phyloP scores from a whole-genome alignment of 2,888 invertebrate genomes.

The Trichogramma evanescens region DNA sequence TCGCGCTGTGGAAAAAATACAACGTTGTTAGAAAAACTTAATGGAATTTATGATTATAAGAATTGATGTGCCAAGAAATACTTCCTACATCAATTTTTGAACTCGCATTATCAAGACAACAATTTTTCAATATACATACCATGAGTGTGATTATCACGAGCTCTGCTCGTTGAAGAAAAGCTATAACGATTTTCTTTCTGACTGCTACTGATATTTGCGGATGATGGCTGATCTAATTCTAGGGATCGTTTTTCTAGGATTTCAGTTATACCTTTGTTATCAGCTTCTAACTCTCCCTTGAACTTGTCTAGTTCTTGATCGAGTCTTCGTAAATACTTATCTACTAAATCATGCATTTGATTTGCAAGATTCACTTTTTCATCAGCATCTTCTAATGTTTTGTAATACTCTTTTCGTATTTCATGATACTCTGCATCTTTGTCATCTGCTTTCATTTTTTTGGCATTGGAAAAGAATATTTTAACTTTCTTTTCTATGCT shows the following conservation, averaged over 20 bases:
- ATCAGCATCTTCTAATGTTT: constrained; percentile 89
- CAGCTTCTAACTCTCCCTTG: constrained; percentile 97
- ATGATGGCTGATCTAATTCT: constrained; percentile 71
- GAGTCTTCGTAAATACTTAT: constrained; percentile 81
- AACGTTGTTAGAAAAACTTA: no score
- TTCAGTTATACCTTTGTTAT: constrained; percentile 96
- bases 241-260: constrained; percentile 86
- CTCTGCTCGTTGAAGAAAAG: constrained; percentile 45
- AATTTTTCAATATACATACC: constrained; percentile 32
- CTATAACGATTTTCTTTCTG: constrained; percentile 77
- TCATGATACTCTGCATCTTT: constrained; percentile 78
- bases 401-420: constrained; percentile 81
- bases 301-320: constrained; percentile 92
- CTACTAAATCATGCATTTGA: constrained; percentile 90
- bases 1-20: constrained; percentile 46
- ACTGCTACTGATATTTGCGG: constrained; percentile 50
- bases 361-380: constrained; percentile 92
- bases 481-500: constrained; percentile 84
- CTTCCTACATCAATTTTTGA: no score
- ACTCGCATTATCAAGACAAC: no score
- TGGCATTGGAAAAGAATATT: constrained; percentile 77
- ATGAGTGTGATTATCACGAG: constrained; percentile 44
- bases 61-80: no score
- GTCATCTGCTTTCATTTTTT: constrained; percentile 65
- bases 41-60: no score